Base-by-base conservation (phyloP, 2,113 vertebrate genomes). In the Indicator maculatus region DNA sequence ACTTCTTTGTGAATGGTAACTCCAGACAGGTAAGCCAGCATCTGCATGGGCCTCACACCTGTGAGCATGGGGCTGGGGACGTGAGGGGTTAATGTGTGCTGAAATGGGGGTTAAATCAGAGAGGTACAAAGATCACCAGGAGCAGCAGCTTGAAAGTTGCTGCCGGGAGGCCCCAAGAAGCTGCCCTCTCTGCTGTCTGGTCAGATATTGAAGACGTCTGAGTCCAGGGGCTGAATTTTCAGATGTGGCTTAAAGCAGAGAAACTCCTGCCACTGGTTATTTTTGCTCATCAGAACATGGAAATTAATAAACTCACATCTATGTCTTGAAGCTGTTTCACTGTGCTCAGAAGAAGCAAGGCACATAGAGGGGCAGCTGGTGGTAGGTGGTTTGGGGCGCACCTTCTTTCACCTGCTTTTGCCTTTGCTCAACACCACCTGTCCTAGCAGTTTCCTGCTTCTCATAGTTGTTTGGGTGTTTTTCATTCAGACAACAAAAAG, bases 1-100 rank as follows among this genome's bases (percentile, higher is more conserved):
- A 99, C 98, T 99, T 99, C 99, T 99, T 99, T 98, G 98, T 98
- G 98, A 99, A 98, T 98, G 98, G 97, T 99, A 99, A 98, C 98
- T 98, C 97, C 98, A 99, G 99, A 97, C 99, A 99, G 99, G 99
- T 99, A 98, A 99, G 99, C 98, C 87, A 96, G 96, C 94, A 94
- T 64, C 93, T 12, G 6, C 83, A 78, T 78, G 93, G 95, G 74
- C 66, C 75, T 36, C 0, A 11, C 3, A 21, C 36, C 64, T 70
- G 72, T 10, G 13, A 77, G 39, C 2, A 0, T 4, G 66, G 72
- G 76, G 61, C 60, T 75, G 93, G 89, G 82, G 50, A 60, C 6
- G 1, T 1, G 1, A 41, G 75, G 16, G 44, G 18, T 67, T 87
- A 39, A 56, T 6, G 4, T 74, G 61, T 1, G 2, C 41, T 4